Base-by-base conservation (phyloP, 2,888 invertebrate genomes). In the Drosophila greeni region DNA sequence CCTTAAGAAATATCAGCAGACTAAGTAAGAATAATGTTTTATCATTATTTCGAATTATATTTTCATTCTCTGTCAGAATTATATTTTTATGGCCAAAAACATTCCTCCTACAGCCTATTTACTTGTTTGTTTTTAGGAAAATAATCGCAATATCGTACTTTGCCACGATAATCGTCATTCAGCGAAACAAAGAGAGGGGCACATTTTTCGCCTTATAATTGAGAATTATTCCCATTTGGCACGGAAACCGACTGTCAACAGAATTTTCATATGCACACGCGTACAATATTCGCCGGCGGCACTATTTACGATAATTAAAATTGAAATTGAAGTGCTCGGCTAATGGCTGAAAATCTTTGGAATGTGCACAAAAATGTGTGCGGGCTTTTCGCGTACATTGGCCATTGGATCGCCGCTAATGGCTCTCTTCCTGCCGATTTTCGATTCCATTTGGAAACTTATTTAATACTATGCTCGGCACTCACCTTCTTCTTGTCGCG, bases 401-500 rank as follows among this genome's bases (percentile, higher is more conserved):
- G 23, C 12, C 14, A 9, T 45, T 48, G n/a, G 23, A 29, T 29
- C 33, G 33, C 23, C 20, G 26, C 26, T 40, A 52, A 52, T 40
- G 52, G 33, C 59, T 9, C 18, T n/a, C 16, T 58, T 40, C 59
- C 60, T 42, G 18, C 18, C 26, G n/a, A 58, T 39, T 40, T 23
- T n/a, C 16, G 16, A 34, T 24, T 12, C 8, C 14, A 18, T 18
- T 24, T n/a, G 31, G 3, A 9, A 16, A 14, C n/a, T 3, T 6
- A 56, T 9, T 39, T 14, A 11, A 31, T 37, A 14, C 33, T 7
- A 2, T 29, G 43, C 23, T 8, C 18, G 2, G 8, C n/a, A 66
- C 91, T 91, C 92, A 98, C 99, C 96, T 99, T 99, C 91, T 97
- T 97, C 92, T 98, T 98, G 90, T 99, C 98, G 90, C 99, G 92